Evolutionary conservation across 1,140 invertebrate genomes (phyloP), one percentile per base, ranked within the genome.

Genomic region (Caenorhabditis tropicalis): DNA sequence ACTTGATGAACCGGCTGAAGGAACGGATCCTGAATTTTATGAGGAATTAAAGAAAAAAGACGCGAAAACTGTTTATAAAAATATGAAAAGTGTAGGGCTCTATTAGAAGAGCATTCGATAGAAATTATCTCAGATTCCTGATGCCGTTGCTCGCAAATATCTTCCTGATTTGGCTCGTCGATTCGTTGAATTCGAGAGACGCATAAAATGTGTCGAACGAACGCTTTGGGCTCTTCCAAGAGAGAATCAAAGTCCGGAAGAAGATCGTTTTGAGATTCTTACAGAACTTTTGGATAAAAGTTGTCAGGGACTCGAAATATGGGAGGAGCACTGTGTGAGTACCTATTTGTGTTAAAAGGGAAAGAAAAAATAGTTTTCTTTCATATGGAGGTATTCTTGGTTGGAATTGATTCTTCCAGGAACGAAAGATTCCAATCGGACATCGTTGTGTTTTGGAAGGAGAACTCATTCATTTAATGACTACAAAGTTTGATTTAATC

Each of bases 211-310:
- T 16, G 51, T 89, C 24, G 88, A 89, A 74, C 60, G 84, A 6
- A 43, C 16, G 15, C 58, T 89, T 49, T 49, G 33, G 24, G 82
- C 48, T 19, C 49, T 90, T 39, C 83, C 88, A 24, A 39, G 51
- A n/a, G 86, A 82, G 36, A 89, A 89, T n/a, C 56, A 79, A 9
- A 90, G 88, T 48, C 46, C 89, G 6, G 89, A 90, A 49, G 88
- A 89, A 51, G 89, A 88, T 58, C 85, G 88, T 21, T 88, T 88
- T 60, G 88, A 89, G 56, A 89, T 89, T 80, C 79, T 90, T 19
- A 70, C 79, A 43, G 88, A 89, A 81, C 51, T 89, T 19, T 49
- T 89, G 79, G 88, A 89, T 81, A 89, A 89, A 58, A 88, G 86
- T 15, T 86, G 82, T 43, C 87, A 89, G 49, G 88, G 82, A 31